Evolutionary conservation across 2,888 invertebrate species (phyloP), one percentile per base, ranked within the genome.

Genomic region (Agonopterix alstromeriana): DNA sequence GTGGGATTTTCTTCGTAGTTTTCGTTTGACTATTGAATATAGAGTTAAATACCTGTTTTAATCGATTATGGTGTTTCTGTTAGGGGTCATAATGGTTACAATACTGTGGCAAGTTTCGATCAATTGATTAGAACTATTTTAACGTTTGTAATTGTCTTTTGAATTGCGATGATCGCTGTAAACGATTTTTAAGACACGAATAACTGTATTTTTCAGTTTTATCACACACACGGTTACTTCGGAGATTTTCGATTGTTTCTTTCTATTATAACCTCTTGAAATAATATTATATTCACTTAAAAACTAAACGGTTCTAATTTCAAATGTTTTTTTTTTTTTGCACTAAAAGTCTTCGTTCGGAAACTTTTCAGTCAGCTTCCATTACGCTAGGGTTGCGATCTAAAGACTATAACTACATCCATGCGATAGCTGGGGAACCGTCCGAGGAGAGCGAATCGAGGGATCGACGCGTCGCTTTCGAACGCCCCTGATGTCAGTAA

Each of bases 401-500:
- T 42, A 12, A 10, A 43, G 43, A 17, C 43, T 9, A 14, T 27
- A 45, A n/a, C n/a, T 84, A 88, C 83, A 85, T 87, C 87, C 88
- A 88, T 49, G 87, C 87, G 60, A 82, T 72, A 58, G 84, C 76
- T 9, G 87, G 86, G 1, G 80, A 65, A 50, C 84, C 82, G 53
- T 82, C 84, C 8, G 85, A 81, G 51, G 82, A 77, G 54, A 86
- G 63, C 53, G 86, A 84, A 72, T 87, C 84, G 52, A 83, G 64
- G 43, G 86, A 86, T 51, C 77, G 73, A 51, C 69, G 67, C 53
- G 67, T 65, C 58, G 67, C 56, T 63, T 73, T 74, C 55, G 72
- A 61, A 51, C 60, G 72, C 56, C 67, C 73, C 70, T 72, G 73
- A 61, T 82, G 87, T 88, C 88, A 88, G 88, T 88, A 88, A 65